Evolutionary conservation across 2,113 vertebrate genomes (phyloP), one percentile per base, ranked within the genome.

Genomic region (Baryphthengus martii): DNA sequence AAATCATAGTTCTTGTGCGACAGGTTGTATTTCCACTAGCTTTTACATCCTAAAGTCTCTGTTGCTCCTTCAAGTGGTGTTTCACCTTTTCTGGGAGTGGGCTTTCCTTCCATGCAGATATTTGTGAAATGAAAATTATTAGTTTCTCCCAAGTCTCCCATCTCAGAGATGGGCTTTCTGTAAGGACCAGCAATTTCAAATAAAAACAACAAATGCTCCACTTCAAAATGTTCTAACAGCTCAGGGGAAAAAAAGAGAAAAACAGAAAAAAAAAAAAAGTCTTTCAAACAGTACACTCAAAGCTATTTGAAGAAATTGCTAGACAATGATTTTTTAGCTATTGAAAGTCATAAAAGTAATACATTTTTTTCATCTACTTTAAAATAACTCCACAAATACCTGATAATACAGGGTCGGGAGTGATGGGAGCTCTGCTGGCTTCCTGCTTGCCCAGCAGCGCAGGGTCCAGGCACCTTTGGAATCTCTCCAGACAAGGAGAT

Each of bases 211-310:
- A 74, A 87, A 84, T 78, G 39, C 17, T 92, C 23, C 29, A 18
- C 81, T 95, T 91, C 45, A 86, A 62, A 90, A 82, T 31, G 44
- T 61, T 90, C 79, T 44, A 73, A 78, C 44, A 81, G 72, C 63
- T 10, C 4, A 33, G 49, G 37, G 49, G 33, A 11, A 49, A 49
- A 11, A 65, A 79, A 35, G 4, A 4, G 9, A 29, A 44, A 28
- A 13, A 9, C 11, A 15, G 29, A 37, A 62, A 55, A 17, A 19
- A 35, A 80, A 61, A 63, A 79, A n/a, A 21, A 18, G 20, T 42
- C 6, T 84, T 86, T 70, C 68, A 73, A 79, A 55, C 18, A 63
- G 50, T 20, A 25, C 44, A 49, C 37, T 70, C 37, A 58, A 31
- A 70, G 67, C 58, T 58, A 56, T 33, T 84, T 62, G 42, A 62